Conservation (phyloP, 2,797 vertebrate species). For the Phoeniculus purpureus region DNA sequence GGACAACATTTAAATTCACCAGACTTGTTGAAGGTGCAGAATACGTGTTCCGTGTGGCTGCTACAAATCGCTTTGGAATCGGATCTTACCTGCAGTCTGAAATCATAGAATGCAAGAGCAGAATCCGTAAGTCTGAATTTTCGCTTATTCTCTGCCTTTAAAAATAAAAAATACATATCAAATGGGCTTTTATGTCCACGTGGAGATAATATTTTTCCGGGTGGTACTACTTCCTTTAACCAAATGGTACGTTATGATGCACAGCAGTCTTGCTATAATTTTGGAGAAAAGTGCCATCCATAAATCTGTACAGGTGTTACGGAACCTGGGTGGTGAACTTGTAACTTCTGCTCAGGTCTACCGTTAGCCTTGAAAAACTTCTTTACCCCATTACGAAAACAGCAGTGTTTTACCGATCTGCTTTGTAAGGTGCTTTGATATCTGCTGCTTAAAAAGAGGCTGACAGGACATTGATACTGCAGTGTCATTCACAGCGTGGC, state of each 20-base stretch:
- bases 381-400: neutral
- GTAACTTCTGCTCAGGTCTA: neutral
- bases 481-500: neutral
- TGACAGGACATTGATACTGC: neutral
- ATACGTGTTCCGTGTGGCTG: constrained; percentile 96
- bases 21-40: constrained; percentile 93
- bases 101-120: constrained; percentile 91
- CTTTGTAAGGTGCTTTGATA: neutral
- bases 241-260: neutral
- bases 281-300: neutral
- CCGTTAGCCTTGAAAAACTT: neutral
- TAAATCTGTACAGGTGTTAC: neutral
- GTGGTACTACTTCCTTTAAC: neutral
- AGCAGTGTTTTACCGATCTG: neutral
- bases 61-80: constrained; percentile 93
- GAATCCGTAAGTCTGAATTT: constrained; percentile 87
- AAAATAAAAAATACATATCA: neutral
- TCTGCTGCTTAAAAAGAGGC: neutral
- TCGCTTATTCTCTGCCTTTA: neutral
- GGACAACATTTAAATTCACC: constrained; percentile 90
- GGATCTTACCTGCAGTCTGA: constrained; percentile 96
- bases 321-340: neutral
- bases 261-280: neutral
- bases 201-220: neutral
- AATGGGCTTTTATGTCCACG: neutral